These are phyloP conservation scores for Hydropsyche tenuis DNA, from an alignment of 1,140 invertebrate species.

Conservation along the genomic window DNA sequence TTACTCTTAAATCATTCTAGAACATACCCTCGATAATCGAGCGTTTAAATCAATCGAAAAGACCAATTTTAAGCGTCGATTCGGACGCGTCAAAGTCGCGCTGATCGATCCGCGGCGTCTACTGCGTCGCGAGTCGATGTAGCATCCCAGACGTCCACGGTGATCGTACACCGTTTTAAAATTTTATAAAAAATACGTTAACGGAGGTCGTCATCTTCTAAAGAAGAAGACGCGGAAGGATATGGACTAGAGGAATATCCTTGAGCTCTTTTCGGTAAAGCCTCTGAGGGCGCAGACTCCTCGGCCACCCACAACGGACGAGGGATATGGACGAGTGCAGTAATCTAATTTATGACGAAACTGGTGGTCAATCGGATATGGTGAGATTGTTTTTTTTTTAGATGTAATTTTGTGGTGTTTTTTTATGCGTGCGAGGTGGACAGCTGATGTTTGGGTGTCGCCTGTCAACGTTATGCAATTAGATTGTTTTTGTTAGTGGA, in stretches of 20 bases:
- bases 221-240: background rate
- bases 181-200: too few relatives aligned
- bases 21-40: background rate
- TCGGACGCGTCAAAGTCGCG: background rate
- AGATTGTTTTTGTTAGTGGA: too few relatives aligned
- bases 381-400: slow-evolving; percentile 29
- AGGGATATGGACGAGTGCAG: slow-evolving; percentile 49
- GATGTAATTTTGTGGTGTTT: too few relatives aligned
- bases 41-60: background rate
- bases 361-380: slow-evolving; percentile 47
- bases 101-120: background rate
- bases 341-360: slow-evolving; percentile 50
- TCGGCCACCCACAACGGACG: slow-evolving; percentile 4
- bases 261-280: background rate
- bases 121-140: background rate
- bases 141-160: background rate
- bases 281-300: background rate
- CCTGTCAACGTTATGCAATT: background rate
- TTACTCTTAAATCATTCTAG: background rate
- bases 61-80: background rate
- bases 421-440: background rate
- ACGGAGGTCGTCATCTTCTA: too few relatives aligned
- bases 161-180: background rate
- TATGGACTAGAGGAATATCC: slow-evolving; percentile 28
- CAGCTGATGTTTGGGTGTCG: slow-evolving; percentile 10